Evolutionary conservation across 2,113 vertebrate species (phyloP), one percentile per base, ranked within the genome.

Genomic region (Xerus inauris): DNA sequence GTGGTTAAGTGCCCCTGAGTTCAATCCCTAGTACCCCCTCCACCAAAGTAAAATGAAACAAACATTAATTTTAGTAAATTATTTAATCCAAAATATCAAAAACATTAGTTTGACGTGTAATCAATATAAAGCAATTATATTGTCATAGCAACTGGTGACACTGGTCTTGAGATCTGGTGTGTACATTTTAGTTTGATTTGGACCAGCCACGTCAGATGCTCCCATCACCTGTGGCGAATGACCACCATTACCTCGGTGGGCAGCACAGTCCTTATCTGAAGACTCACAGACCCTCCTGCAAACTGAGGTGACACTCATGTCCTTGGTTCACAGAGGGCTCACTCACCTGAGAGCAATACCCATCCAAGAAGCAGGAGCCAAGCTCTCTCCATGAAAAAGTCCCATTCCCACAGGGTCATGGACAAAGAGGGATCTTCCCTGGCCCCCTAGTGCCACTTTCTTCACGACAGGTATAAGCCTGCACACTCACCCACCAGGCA

Each of bases 91-190:
- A 38, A 51, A 45, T 45, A 42, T 38, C n/a, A 69, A 40, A 89
- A 69, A 38, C 26, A 14, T 40, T 38, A 42, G 35, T 47, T 40
- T 26, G 62, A 30, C 64, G 72, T 11, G 40, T 51, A 71, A 35
- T 10, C 47, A 20, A 69, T 2, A 35, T 5, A 84, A n/a, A 76
- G 40, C 38, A 40, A 62, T 72, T 3, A 10, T 11, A 80, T n/a
- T n/a, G n/a, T 30, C 16, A 17, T 9, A 20, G 8, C 2, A n/a
- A 57, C 5, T 30, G 32, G 26, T 62, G 32, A 0, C 6, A 19
- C 40, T 26, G 32, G 35, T 24, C 20, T 32, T 40, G 3, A 59
- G 45, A 69, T 17, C 6, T 11, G 47, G n/a, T 6, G 14, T 30
- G 7, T 47, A 9, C 19, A 26, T 76, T 28, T 42, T 8, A 51